These are phyloP conservation scores for Melanargia galathea DNA, from an alignment of 2,888 invertebrate species.

Conservation along the genomic window DNA sequence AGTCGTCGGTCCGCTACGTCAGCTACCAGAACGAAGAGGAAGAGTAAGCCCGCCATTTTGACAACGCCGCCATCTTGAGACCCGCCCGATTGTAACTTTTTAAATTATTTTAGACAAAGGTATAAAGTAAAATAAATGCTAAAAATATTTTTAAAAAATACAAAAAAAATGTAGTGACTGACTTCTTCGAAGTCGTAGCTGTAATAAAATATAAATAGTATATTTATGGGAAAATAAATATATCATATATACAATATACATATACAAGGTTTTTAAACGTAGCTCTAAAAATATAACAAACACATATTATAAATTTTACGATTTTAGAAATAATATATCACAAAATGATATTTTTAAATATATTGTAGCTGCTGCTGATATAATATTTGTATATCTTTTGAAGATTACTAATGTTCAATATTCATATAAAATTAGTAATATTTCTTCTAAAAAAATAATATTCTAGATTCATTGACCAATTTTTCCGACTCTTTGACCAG, in stretches of 20 bases:
- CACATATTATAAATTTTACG: constrained; percentile 20
- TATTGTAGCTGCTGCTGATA: constrained; percentile 61
- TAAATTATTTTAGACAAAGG: constrained; percentile 32
- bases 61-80: constrained; percentile 56
- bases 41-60: constrained; percentile 73
- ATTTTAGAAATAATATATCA: constrained; percentile 33
- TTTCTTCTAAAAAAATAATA: constrained; percentile 20
- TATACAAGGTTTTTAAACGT: constrained; percentile 18
- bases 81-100: constrained; percentile 46
- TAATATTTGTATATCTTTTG: constrained; percentile 48
- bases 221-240: constrained; percentile 34
- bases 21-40: constrained; percentile 97
- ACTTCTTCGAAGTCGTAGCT: constrained; percentile 26
- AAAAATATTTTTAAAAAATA: constrained; percentile 23
- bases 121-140: constrained; percentile 24
- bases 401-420: constrained; percentile 45
- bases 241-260: constrained; percentile 11
- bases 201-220: constrained; percentile 23
- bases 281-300: background rate
- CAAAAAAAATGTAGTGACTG: constrained; percentile 34
- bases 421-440: constrained; percentile 34
- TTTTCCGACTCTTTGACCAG: constrained; percentile 35
- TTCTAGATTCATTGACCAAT: constrained; percentile 37
- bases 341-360: constrained; percentile 36
- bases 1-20: constrained; percentile 96